Evolutionary conservation across 2,888 invertebrate genomes (phyloP), one percentile per base, ranked within the genome.

Genomic region (Stenoptilia bipunctidactyla): DNA sequence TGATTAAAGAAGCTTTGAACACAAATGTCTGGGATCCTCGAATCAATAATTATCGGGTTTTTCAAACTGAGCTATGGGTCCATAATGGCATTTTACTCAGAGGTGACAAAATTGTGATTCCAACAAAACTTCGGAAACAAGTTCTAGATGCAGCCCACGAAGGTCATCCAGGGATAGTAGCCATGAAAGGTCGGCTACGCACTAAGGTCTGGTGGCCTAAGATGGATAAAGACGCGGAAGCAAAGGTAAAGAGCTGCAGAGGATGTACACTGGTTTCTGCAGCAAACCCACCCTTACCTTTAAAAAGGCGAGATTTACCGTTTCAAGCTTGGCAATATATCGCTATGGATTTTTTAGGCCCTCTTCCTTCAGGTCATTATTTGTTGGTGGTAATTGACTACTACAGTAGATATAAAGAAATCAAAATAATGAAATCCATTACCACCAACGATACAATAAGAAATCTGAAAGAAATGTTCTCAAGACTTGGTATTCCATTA

Each of bases 101-200:
- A 8, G 41, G 41, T n/a, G 36, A 27, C 9, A 39, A 38, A 33
- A 40, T 45, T 2, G 41, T 41, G 0, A 41, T 45, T 1, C 43
- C 45, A 2, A 2, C 15, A 1, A 38, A 15, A 4, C 13, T 43
- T 15, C 34, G 46, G 12, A 13, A 42, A 27, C 15, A 40, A 36
- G 45, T 47, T 1, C 36, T 55, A 35, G 43, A 37, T 2, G 45
- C 48, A 12, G 44, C 46, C 8, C 46, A 46, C 15, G 42, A 45
- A 25, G 45, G 42, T 5, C 46, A 46, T 27, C 44, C 40, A 8
- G 39, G 38, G 5, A 42, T 44, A 6, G 42, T 42, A 1, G 37
- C 40, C 0, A 46, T 46, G 46, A 44, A 46, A 25, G 25, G 15
- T 9, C 15, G 42, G 10, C 10, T 44, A n/a, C 37, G 44, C 1